phyloP scores from a whole-genome alignment of 2,888 invertebrate species.

The Sclerodermus sp. region DNA sequence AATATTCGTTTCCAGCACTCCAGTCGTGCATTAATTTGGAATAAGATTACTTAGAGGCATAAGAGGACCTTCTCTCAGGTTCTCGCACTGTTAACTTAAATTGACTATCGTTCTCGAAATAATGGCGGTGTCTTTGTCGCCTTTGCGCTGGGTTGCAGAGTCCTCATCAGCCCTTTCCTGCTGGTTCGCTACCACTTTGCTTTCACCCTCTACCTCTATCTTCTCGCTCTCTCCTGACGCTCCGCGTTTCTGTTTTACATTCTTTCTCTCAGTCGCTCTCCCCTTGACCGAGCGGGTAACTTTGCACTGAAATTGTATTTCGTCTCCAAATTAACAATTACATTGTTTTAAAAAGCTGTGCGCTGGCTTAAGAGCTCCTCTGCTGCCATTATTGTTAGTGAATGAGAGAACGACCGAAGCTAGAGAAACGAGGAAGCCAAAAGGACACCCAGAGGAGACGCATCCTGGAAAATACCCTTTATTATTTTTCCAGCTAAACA shows the following conservation, averaged over 20 bases:
- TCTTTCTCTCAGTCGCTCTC: constrained; percentile 7
- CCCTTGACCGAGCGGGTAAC: constrained; percentile 27
- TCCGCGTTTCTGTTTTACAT: background rate
- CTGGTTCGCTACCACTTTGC: constrained; percentile 6
- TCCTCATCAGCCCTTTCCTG: constrained; percentile 23
- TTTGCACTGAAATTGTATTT: constrained; percentile 36
- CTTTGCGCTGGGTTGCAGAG: constrained; percentile 23
- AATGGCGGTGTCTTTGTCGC: constrained; percentile 34
- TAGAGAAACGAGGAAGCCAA: background rate
- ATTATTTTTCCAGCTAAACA: no score
- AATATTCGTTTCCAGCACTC: constrained; percentile 1
- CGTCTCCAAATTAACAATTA: constrained; percentile 41
- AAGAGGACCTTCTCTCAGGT: constrained; percentile 26
- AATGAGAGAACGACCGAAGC: constrained; percentile 14
- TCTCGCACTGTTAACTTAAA: constrained; percentile 37
- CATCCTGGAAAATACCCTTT: background rate
- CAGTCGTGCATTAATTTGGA: constrained; percentile 36
- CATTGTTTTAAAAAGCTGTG: constrained; percentile 40
- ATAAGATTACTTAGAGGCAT: constrained; percentile 39
- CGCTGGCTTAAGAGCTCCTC: constrained; percentile 26
- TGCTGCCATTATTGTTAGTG: constrained; percentile 10
- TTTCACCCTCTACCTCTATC: constrained; percentile 4
- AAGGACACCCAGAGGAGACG: background rate
- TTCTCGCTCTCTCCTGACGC: background rate
- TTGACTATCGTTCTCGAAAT: constrained; percentile 44